A percentile compares a stretch with the other conserved stretches of the same genome.
These are phyloP conservation scores for Ammodramus savannarum DNA, from an alignment of 2,113 vertebrate genomes.

Conservation along the genomic window DNA sequence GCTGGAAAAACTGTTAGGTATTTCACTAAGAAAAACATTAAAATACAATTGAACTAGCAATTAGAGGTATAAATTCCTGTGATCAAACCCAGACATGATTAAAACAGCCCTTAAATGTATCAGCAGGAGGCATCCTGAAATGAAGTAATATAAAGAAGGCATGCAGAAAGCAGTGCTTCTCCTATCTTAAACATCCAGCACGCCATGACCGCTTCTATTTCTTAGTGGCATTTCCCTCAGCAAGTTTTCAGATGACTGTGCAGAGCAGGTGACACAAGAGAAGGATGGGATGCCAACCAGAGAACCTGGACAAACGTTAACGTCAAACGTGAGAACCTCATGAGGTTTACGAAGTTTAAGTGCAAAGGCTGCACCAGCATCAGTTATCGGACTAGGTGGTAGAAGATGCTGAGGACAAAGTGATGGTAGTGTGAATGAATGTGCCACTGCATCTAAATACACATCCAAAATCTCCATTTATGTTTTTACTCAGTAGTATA, in stretches of 20 bases:
- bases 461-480: background rate
- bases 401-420: background rate
- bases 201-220: background rate
- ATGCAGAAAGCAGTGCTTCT: rapidly evolving
- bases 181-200: background rate
- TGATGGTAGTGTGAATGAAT: background rate
- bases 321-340: rapidly evolving
- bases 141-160: background rate
- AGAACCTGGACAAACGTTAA: background rate
- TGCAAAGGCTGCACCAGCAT: background rate
- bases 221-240: background rate
- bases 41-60: background rate
- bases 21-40: background rate
- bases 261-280: background rate
- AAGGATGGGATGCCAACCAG: background rate
- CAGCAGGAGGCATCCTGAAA: background rate
- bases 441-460: background rate
- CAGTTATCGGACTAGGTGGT: rapidly evolving
- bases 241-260: background rate
- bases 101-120: background rate
- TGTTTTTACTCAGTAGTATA: background rate
- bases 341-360: background rate
- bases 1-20: background rate
- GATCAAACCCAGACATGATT: background rate
- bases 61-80: background rate